Base-by-base conservation (phyloP, 53 echinoderm and acorn worm genomes). In the Luidia sarsii region DNA sequence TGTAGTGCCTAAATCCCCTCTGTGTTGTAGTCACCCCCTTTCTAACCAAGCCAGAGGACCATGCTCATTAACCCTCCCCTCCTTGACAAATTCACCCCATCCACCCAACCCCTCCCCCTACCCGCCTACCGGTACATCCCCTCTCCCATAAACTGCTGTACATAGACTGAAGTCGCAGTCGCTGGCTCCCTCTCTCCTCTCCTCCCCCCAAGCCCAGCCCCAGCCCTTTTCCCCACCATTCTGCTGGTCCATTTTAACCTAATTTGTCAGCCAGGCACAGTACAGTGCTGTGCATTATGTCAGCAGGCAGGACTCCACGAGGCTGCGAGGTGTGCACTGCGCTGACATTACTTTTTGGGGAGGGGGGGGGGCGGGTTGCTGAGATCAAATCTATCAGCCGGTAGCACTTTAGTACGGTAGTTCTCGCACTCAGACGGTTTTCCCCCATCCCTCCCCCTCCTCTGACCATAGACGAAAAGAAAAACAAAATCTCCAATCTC, bases 241-340 rank as follows among this genome's bases (percentile, higher is more conserved):
- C 38, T 37, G 0, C 0, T 1, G 67, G 35, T 14, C 45, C 34
- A 11, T 77, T 55, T 60, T 61, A 61, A 60, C 61, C 60, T 61
- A 60, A 77, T 77, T 77, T 77, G 77, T 77, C 77, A 31, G 55
- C 57, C 0, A 21, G 15, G 7, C n/a, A n/a, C n/a, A n/a, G n/a
- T n/a, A n/a, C n/a, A n/a, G n/a, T n/a, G 41, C 41, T 41, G 41
- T 41, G 41, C 11, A 41, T 77, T 41, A 77, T 60, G 56, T 30
- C 20, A 3, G 30, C 48, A 24, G 74, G 57, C 57, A 48, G 77
- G 43, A 7, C 45, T 45, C 14, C 8, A 10, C 6, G 8, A 9
- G 61, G 77, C 39, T 60, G 61, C 48, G 45, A 77, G n/a, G 48
- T n/a, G 32, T 19, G 61, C 43, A 48, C 43, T 33, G 11, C 11